Base-by-base conservation (phyloP, 2,888 invertebrate species). In the Yponomeuta plumbellus region DNA sequence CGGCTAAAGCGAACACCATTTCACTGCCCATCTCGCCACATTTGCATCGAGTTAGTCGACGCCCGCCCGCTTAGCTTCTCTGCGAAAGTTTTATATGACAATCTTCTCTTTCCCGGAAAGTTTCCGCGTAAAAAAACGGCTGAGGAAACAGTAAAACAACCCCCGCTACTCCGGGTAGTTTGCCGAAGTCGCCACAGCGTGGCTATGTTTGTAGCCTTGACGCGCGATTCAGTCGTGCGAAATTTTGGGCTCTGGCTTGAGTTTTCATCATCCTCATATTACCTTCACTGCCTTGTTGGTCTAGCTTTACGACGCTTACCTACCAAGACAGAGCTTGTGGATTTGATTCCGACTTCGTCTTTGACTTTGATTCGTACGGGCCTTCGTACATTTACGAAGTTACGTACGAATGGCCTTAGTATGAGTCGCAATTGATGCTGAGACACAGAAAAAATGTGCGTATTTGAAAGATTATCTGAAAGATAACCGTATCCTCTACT, bases 61-160 rank as follows among this genome's bases (percentile, higher is more conserved):
- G 22, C 59, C 11, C 22, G 22, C 23, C 23, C 23, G 59, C 59
- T 59, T 59, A 21, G 59, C 59, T 59, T 59, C 23, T 22, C 59
- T 10, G 13, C 11, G 23, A 59, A 59, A 59, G 23, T 59, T 59
- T 59, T 59, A 59, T 59, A 59, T 59, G 59, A 59, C 59, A 59
- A 59, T 59, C 59, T 59, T 59, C 59, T 23, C 21, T 13, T 20
- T 59, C 59, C 23, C 22, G 13, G 59, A 22, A 59, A 59, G 59
- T 59, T 59, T 23, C 13, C 59, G 22, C 59, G 21, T 59, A 59
- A 59, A 52, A 52, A 52, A 52, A 52, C 44, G 44, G 17, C 0
- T 1, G 44, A 52, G 17, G 17, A 52, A 52, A 17, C 44, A 52
- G 10, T 17, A 17, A 52, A 52, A 52, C 44, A 52, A 52, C 44